Evolutionary conservation across 1,140 invertebrate species (phyloP).

Genomic region (Diuraphis noxia): DNA sequence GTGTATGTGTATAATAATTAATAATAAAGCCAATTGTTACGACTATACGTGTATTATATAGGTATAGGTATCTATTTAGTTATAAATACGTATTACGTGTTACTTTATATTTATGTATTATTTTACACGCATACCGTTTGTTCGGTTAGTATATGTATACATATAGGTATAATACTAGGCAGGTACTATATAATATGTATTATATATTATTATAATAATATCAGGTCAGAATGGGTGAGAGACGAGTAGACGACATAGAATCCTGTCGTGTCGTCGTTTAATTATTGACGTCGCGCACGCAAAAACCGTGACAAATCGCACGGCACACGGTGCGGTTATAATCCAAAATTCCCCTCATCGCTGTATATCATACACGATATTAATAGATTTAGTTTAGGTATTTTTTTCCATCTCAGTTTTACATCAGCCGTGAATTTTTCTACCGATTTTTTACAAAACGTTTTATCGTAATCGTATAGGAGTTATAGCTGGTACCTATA

Average conservation of each 20-base stretch:
- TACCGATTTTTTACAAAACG: neutral
- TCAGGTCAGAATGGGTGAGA: neutral
- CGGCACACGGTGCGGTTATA: neutral
- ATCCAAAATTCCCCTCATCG: neutral
- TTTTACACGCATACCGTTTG: neutral
- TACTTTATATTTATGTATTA: neutral
- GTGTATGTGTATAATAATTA: neutral
- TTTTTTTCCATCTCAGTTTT: neutral
- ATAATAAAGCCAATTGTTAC: neutral
- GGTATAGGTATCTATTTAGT: no score
- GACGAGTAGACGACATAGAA: neutral
- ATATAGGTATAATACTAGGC: neutral
- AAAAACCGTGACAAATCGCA: neutral
- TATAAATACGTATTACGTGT: neutral
- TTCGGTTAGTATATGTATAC: neutral
- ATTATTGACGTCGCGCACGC: constrained; percentile 12
- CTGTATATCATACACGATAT: neutral
- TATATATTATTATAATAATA: constrained; percentile 8
- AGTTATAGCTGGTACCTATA: no score
- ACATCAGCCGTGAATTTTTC: neutral
- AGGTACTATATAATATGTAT: neutral
- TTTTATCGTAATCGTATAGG: no score
- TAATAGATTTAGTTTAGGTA: neutral
- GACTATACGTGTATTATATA: neutral
- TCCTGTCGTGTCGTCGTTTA: neutral